phyloP scores from a whole-genome alignment of 2,888 invertebrate species.

The Diabrotica balteata region DNA sequence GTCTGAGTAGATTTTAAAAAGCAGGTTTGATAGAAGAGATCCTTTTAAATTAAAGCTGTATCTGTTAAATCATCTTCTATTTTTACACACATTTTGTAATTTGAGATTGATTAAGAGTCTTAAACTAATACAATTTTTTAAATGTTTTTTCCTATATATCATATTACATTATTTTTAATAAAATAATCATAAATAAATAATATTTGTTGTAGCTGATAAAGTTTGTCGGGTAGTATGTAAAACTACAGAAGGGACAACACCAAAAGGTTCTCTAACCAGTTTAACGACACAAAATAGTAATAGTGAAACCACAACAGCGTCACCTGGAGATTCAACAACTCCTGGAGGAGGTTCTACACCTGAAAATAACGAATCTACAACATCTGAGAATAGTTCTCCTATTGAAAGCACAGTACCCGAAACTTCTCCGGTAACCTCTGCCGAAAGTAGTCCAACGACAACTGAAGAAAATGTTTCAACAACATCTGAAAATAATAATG shows the following conservation, averaged over 20 bases:
- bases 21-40: no score
- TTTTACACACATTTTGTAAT: background rate
- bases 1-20: no score
- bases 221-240: background rate
- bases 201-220: background rate
- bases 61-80: background rate
- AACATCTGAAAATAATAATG: no score
- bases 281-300: constrained; percentile 1
- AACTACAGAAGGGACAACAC: background rate
- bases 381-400: no score
- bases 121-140: background rate
- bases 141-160: no score
- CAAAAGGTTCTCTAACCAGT: constrained; percentile 1
- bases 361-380: no score
- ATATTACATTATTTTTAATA: no score
- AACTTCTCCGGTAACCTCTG: no score
- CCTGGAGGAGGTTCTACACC: background rate
- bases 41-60: background rate
- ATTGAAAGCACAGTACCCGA: no score
- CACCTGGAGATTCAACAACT: constrained; percentile 9
- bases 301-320: constrained; percentile 1
- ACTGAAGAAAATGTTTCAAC: no score
- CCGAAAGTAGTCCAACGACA: no score
- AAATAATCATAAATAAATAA: background rate
- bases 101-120: background rate